phyloP scores from a whole-genome alignment of 2,797 vertebrate genomes.

The Chelon auratus region DNA sequence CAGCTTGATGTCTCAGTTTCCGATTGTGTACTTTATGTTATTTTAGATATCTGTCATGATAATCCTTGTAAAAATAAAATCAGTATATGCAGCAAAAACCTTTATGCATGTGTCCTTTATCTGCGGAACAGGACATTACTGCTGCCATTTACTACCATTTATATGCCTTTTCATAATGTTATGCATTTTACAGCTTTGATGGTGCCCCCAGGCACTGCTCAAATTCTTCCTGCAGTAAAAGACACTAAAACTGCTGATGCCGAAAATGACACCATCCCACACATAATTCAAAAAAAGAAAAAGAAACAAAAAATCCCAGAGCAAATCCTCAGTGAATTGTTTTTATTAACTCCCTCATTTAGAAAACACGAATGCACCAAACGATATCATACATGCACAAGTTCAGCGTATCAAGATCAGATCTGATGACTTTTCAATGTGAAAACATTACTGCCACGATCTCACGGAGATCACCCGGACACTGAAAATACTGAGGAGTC shows the following conservation, averaged over 20 bases:
- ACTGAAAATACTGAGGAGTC: slow-evolving; percentile 77
- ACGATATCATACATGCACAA: slow-evolving; percentile 88
- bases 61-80: slow-evolving; percentile 46
- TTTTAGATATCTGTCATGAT: slow-evolving; percentile 16
- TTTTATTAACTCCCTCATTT: slow-evolving; percentile 86
- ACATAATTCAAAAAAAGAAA: slow-evolving; percentile 43
- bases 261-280: slow-evolving; percentile 72
- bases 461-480: slow-evolving; percentile 91
- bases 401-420: slow-evolving; percentile 88
- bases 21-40: neutral
- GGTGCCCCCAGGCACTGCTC: slow-evolving; percentile 60
- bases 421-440: slow-evolving; percentile 94
- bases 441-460: slow-evolving; percentile 90
- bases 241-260: slow-evolving; percentile 77
- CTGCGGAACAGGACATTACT: slow-evolving; percentile 54
- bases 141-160: slow-evolving; percentile 71
- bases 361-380: slow-evolving; percentile 88
- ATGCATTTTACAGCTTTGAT: slow-evolving; percentile 75
- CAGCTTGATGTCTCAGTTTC: slow-evolving; percentile 4
- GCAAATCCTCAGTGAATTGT: slow-evolving; percentile 69
- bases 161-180: slow-evolving; percentile 71
- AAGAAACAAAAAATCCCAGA: slow-evolving; percentile 34
- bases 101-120: slow-evolving; percentile 46
- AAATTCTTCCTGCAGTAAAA: slow-evolving; percentile 72
- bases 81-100: slow-evolving; percentile 37